Evolutionary conservation across 2,888 invertebrate genomes (phyloP), one percentile per base, ranked within the genome.

Genomic region (Stenurella melanura): DNA sequence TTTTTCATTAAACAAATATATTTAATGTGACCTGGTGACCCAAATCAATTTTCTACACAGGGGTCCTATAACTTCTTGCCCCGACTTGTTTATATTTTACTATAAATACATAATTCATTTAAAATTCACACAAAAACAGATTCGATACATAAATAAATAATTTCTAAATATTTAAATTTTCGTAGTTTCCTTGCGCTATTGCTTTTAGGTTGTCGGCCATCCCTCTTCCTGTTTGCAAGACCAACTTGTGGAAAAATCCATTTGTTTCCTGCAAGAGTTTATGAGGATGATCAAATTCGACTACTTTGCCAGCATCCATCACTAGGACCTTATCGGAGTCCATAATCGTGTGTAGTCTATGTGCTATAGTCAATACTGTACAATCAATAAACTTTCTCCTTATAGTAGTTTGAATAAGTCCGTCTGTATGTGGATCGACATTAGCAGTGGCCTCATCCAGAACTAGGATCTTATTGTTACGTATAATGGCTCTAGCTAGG

Each of bases 291-390:
- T 94, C 96, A 54, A 94, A 93, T 88, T 97, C 97, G 0, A 93
- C 92, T 86, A 93, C 91, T 21, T 61, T 92, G 0, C 96, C 96
- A 42, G 94, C 93, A 86, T 96, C 95, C 92, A 96, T 93, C 9
- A 96, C 96, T 80, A 96, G 87, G 72, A 96, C 94, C 89, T 93
- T 92, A 90, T 96, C 95, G 0, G 95, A 95, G 89, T 96, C 96
- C 94, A 96, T 96, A 69, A 96, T 94, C 0, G 96, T 96, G 85
- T 96, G 93, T 7, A 97, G 91, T 61, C 96, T 92, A 89, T 96
- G 96, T 34, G 96, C 96, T 66, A 96, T 95, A 0, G 96, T 96
- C 42, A 96, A 91, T 54, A 96, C 96, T 0, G 96, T 96, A 87
- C 95, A 96, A n/a, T 93, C 90, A 0, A 91, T 91, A 86, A 96